Base-by-base conservation (phyloP, 2,888 invertebrate species). In the Alitta virens region DNA sequence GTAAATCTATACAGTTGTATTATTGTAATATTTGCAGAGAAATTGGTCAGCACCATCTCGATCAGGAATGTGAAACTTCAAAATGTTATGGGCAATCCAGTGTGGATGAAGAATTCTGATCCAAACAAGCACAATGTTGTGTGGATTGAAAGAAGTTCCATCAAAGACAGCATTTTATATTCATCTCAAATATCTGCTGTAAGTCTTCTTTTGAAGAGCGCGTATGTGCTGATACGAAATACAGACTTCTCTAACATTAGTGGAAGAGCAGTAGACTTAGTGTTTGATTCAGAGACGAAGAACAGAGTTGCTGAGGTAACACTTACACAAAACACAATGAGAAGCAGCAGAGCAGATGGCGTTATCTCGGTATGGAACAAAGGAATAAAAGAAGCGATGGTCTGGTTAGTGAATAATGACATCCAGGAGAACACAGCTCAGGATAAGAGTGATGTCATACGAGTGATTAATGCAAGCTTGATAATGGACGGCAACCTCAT, bases 1-100 rank as follows among this genome's bases (percentile, higher is more conserved):
- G n/a, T n/a, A n/a, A n/a, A n/a, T n/a, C n/a, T n/a, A n/a, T n/a
- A n/a, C n/a, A n/a, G n/a, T n/a, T n/a, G n/a, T n/a, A n/a, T n/a
- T n/a, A n/a, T n/a, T n/a, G n/a, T n/a, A n/a, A n/a, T n/a, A n/a
- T 50, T 53, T 55, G 9, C 40, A 55, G 55, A 55, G 40, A 55
- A 55, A 18, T 40, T 55, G 14, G 55, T 55, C n/a, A 55, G 55
- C 40, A 55, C 55, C 21, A 55, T 55, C 9, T 25, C 24, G 9
- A 9, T 55, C 33, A 18, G 9, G 21, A 23, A 55, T 55, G 14
- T 24, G 14, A 16, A 18, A 12, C 12, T 55, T 3, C 21, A 55
- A 21, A 55, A 55, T 38, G 21, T 55, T 18, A 33, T 9, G 9
- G 38, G 27, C 14, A 3, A 7, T 18, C 18, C 55, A 7, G 16